Evolutionary conservation across 2,113 vertebrate genomes (phyloP).

Genomic region (Ornithorhynchus anatinus): DNA sequence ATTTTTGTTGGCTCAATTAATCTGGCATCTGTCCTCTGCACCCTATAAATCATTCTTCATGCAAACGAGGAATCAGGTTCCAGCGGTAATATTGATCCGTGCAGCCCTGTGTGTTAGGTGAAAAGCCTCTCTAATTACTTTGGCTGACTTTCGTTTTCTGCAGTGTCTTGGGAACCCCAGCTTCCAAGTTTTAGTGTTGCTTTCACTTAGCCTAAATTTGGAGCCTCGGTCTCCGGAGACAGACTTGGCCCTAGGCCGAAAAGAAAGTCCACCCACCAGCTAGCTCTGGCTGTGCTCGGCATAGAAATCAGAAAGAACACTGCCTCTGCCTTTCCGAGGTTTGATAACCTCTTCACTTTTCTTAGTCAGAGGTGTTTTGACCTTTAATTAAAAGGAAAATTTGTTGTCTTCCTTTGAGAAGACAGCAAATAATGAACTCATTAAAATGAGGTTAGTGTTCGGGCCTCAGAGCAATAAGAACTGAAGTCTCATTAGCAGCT

Average conservation of each 20-base stretch:
- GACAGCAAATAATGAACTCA: constrained; percentile 96
- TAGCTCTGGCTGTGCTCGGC: constrained; percentile 21
- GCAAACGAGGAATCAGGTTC: constrained; percentile 36
- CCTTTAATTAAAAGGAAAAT: constrained; percentile 87
- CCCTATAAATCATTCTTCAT: constrained; percentile 28
- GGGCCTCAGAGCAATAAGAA: constrained; percentile 75
- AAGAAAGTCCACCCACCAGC: constrained; percentile 12
- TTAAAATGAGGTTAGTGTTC: constrained; percentile 89
- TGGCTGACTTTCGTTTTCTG: constrained; percentile 50
- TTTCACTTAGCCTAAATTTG: constrained; percentile 75
- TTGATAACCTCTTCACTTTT: constrained; percentile 72
- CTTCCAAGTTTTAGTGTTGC: constrained; percentile 49
- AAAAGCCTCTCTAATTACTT: constrained; percentile 69
- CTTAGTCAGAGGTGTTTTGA: constrained; percentile 76
- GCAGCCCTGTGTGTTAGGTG: constrained; percentile 38
- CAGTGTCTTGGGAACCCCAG: constrained; percentile 34
- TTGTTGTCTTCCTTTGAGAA: constrained; percentile 88
- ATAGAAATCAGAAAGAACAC: constrained; percentile 57
- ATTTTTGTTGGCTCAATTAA: constrained; percentile 34
- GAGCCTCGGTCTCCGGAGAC: constrained; percentile 67
- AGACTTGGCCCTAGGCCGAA: background rate
- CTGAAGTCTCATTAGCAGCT: constrained; percentile 79
- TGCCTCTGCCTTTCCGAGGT: constrained; percentile 52
- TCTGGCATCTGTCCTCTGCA: constrained; percentile 26
- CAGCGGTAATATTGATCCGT: constrained; percentile 48